Base-by-base conservation (phyloP, 2,113 vertebrate genomes). In the Naja naja region DNA sequence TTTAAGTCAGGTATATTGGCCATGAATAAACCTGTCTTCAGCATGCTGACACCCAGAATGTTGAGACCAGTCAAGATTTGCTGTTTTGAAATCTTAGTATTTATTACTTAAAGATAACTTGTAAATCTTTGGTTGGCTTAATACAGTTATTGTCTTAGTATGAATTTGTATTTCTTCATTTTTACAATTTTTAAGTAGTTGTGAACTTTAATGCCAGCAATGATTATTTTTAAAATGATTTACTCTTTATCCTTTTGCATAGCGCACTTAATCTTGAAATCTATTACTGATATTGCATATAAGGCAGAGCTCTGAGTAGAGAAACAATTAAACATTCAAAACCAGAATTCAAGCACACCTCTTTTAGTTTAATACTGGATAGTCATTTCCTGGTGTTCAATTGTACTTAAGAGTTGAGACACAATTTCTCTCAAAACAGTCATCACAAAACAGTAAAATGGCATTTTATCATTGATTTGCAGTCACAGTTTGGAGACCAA, bases 31-130 rank as follows among this genome's bases (percentile, higher is more conserved):
- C 55, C 23, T 16, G 34, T 39, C 92, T 95, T 89, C 95, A 96
- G 89, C 95, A 69, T 87, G 89, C 20, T 53, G 91, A 89, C 93
- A 92, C 86, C 88, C 39, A 3, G 89, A 89, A 95, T 96, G 95
- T 49, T 93, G 85, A 60, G 87, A 93, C 89, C 93, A 93, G 86
- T 93, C 95, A 94, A 85, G 96, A 96, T 97, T 97, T 96, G 96
- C 95, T 92, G 85, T 52, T 94, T 92, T 96, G 95, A 96, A 95
- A 96, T 96, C 86, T 34, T 64, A 81, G 85, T 94, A 94, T 92
- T 56, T 94, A 89, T 87, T 53, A 47, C 94, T 92, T 60, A 27
- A 60, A 30, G 10, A 12, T 30, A 30, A 60, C 58, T 60, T 30
- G 60, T 64, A n/a, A 64, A 64, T n/a, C 11, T 64, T 64, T 11